Conservation (phyloP, 2,797 vertebrate species). For the Danio albolineatus region DNA sequence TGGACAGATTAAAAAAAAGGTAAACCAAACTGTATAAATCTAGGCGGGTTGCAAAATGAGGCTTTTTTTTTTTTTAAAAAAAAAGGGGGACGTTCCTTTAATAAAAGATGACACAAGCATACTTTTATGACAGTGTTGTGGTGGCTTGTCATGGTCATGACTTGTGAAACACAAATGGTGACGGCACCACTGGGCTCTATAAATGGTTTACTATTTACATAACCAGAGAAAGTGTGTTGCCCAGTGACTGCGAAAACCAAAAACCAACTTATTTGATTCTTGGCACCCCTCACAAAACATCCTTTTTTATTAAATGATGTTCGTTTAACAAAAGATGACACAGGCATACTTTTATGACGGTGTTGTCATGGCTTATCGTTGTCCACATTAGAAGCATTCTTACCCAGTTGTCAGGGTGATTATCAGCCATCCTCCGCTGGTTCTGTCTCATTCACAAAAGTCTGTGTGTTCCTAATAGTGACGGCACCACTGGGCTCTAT, state of each 20-base stretch:
- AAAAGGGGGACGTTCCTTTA: not conserved
- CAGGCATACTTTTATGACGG: not conserved
- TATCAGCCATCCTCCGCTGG: conserved; percentile 33
- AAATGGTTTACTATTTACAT: conserved; percentile 16
- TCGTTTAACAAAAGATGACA: conserved; percentile 18
- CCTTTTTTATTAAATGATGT: no score
- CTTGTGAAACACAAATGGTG: conserved; percentile 34
- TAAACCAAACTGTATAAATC: no score
- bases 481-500: conserved; percentile 36
- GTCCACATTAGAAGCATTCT: conserved; percentile 15
- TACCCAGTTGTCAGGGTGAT: conserved; percentile 42
- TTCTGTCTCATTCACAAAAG: conserved; percentile 38
- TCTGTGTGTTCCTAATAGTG: conserved; percentile 37
- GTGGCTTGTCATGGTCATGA: not conserved
- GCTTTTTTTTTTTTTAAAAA: no score
- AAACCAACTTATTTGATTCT: not conserved
- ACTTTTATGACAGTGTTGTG: conserved; percentile 3
- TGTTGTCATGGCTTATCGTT: not conserved
- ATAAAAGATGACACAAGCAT: not conserved
- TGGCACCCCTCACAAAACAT: no score
- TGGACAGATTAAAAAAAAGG: no score
- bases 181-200: conserved; percentile 36
- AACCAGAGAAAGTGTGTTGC: conserved; percentile 9
- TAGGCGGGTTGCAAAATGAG: no score
- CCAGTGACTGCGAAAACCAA: conserved; percentile 23